phyloP scores from a whole-genome alignment of 2,797 vertebrate species.

The Crenichthys baileyi region DNA sequence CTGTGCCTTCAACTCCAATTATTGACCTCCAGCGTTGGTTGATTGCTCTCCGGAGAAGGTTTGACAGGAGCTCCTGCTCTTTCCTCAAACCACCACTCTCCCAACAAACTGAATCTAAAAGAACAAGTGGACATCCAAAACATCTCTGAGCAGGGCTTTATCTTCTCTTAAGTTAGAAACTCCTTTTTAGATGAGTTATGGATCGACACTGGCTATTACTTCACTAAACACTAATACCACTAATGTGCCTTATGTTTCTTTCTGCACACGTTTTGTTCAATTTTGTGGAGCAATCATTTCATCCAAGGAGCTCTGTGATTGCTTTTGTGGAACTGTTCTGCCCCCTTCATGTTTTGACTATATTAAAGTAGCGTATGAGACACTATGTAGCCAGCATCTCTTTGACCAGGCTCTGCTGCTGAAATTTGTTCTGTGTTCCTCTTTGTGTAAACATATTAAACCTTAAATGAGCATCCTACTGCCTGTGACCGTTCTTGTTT shows the following conservation, averaged over 20 bases:
- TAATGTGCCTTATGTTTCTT: conserved; percentile 4
- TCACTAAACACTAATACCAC: background rate
- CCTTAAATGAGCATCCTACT: background rate
- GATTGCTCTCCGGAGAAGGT: too few relatives aligned
- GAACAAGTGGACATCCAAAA: background rate
- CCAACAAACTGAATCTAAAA: background rate
- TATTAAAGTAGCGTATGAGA: background rate
- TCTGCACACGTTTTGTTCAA: background rate
- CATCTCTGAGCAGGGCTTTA: background rate
- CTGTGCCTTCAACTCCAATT: too few relatives aligned
- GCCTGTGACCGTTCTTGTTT: background rate
- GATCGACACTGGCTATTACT: background rate
- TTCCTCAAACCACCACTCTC: too few relatives aligned
- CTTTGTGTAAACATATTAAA: conserved; percentile 3
- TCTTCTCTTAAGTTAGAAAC: background rate
- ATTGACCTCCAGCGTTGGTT: background rate
- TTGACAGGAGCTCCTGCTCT: too few relatives aligned
- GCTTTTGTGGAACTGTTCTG: background rate
- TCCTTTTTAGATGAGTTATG: background rate
- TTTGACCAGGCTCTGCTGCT: background rate
- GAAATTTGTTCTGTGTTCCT: background rate
- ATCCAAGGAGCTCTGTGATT: background rate
- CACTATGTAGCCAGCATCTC: background rate
- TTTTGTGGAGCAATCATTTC: background rate
- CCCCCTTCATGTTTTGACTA: background rate